Evolutionary conservation across 2,888 invertebrate species (phyloP).

Genomic region (Adela reaumurella): DNA sequence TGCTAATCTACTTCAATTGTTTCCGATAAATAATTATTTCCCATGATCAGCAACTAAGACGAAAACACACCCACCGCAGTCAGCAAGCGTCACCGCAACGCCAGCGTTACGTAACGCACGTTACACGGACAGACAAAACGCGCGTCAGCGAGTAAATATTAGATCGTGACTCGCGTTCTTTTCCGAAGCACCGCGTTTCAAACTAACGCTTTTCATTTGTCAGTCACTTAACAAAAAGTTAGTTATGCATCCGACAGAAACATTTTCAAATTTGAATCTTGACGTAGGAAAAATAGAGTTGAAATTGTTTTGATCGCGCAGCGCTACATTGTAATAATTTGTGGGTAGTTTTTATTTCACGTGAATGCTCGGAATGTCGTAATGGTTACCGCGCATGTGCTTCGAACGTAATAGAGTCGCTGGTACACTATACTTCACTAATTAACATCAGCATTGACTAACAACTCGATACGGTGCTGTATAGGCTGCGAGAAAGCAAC

Average conservation of each 20-base stretch:
- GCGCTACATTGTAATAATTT: neutral
- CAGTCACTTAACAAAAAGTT: neutral
- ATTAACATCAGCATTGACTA: neutral
- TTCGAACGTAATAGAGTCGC: neutral
- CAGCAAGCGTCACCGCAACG: neutral
- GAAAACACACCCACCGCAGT: neutral
- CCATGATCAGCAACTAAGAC: neutral
- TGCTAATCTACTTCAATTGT: neutral
- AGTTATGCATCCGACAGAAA: neutral
- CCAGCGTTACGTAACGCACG: neutral
- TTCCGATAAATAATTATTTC: neutral
- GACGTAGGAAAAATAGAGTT: no score
- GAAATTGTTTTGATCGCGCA: neutral
- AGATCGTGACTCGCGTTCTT: neutral
- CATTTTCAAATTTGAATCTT: no score
- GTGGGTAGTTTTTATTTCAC: neutral
- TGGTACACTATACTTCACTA: neutral
- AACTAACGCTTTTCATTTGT: neutral
- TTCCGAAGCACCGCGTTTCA: neutral
- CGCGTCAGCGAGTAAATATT: neutral
- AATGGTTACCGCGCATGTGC: neutral
- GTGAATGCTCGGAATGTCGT: neutral
- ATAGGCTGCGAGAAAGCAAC: no score
- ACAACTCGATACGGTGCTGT: neutral
- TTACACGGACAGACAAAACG: neutral